Evolutionary conservation across 2,797 vertebrate genomes (phyloP).

Genomic region (Emys orbicularis): DNA sequence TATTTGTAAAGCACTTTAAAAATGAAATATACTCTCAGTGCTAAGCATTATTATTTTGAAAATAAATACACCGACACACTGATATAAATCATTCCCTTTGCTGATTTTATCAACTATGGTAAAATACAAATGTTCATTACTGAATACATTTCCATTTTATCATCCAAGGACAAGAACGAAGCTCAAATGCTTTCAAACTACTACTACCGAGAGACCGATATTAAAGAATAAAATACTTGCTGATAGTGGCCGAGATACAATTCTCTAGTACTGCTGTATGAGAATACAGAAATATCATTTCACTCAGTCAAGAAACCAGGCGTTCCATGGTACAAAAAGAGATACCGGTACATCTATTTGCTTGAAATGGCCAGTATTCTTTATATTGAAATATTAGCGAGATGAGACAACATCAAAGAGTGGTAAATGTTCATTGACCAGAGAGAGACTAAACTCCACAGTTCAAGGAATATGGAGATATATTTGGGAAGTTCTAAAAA

Average conservation of each 20-base stretch:
- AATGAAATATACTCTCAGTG: not conserved
- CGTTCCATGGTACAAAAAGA: not conserved
- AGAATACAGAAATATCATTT: conserved; percentile 12
- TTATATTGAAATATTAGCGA: not conserved
- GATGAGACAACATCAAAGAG: not conserved
- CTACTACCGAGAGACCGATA: not conserved
- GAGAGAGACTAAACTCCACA: not conserved
- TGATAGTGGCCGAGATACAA: not conserved
- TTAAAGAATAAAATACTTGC: conserved; percentile 18
- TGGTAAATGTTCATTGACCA: not conserved
- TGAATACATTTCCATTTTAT: not conserved
- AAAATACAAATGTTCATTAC: conserved; percentile 21
- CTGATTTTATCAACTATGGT: not conserved
- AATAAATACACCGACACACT: not conserved
- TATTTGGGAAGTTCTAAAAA: not conserved
- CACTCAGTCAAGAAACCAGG: not conserved
- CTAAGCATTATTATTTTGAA: conserved; percentile 7
- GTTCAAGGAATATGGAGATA: not conserved
- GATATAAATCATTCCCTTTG: not conserved
- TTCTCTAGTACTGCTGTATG: not conserved
- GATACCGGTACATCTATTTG: not conserved
- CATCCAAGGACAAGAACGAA: not conserved
- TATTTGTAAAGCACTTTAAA: conserved; percentile 39
- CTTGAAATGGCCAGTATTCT: not conserved
- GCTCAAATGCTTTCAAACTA: not conserved